Percentiles rank a stretch among this genome's conserved stretches.
Evolutionary conservation across 2,113 vertebrate genomes (phyloP).

Genomic region (Muscicapa adusta): DNA sequence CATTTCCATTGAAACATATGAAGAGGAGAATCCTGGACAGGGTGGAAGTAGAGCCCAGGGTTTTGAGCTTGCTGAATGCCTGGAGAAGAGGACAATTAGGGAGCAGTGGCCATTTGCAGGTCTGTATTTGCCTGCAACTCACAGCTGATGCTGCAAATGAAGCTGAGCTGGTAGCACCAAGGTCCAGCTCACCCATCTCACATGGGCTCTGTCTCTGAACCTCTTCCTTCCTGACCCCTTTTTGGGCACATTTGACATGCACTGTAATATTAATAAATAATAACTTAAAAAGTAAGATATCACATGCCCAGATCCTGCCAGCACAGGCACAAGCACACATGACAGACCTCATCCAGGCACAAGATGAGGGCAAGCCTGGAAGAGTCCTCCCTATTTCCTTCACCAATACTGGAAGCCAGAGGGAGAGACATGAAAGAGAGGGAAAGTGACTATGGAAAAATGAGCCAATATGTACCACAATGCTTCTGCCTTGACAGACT

Average conservation of each 20-base stretch:
- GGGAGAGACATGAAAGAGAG: background rate
- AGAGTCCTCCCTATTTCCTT: background rate
- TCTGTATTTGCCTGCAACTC: background rate
- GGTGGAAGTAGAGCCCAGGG: background rate
- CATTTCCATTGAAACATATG: background rate
- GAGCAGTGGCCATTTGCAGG: background rate
- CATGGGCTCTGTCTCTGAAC: accelerated
- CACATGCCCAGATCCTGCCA: background rate
- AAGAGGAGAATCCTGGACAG: background rate
- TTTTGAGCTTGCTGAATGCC: background rate
- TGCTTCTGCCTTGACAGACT: background rate
- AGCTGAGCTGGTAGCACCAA: background rate
- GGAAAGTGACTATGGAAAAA: background rate
- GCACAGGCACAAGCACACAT: accelerated
- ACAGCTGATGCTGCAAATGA: background rate
- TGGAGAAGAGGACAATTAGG: background rate
- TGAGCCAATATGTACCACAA: accelerated
- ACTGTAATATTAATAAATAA: background rate
- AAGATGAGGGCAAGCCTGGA: background rate
- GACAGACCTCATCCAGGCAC: background rate
- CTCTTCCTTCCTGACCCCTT: background rate
- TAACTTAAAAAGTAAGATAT: background rate
- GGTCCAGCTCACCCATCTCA: background rate
- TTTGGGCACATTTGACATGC: background rate
- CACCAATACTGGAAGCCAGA: background rate